Evolutionary conservation across 2,113 vertebrate genomes (phyloP).

Genomic region (Vombatus ursinus): DNA sequence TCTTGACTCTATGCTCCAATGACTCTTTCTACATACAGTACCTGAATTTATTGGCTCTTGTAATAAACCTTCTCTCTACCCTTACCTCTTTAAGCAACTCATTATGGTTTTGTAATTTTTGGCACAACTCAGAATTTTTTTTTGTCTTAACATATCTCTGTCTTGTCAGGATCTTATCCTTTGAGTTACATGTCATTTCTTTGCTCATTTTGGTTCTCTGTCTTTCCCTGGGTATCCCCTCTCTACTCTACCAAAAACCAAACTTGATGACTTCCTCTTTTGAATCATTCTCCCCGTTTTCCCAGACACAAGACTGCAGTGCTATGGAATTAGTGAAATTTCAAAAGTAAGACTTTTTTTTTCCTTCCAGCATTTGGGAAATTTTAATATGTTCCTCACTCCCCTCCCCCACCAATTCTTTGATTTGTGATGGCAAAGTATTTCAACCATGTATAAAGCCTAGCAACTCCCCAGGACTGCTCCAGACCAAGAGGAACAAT

Average conservation of each 20-base stretch:
- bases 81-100: neutral
- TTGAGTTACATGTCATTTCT: neutral
- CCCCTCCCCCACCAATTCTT: neutral
- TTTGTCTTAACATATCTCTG: neutral
- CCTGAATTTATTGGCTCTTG: neutral
- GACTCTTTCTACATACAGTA: neutral
- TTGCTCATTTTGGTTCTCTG: neutral
- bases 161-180: neutral
- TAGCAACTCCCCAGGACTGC: slow-evolving; percentile 39
- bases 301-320: neutral
- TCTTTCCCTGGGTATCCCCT: neutral
- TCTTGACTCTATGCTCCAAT: neutral
- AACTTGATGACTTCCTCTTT: neutral
- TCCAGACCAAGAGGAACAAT: slow-evolving; percentile 78
- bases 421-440: slow-evolving; percentile 65
- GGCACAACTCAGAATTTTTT: neutral
- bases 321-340: neutral
- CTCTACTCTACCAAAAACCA: neutral
- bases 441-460: slow-evolving; percentile 33
- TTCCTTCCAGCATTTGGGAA: slow-evolving; percentile 8
- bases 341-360: neutral
- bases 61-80: neutral
- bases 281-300: neutral
- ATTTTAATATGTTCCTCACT: neutral
- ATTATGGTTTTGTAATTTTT: neutral